Evolutionary conservation across 2,113 vertebrate genomes (phyloP), one percentile per base, ranked within the genome.

Genomic region (Merops nubicus): DNA sequence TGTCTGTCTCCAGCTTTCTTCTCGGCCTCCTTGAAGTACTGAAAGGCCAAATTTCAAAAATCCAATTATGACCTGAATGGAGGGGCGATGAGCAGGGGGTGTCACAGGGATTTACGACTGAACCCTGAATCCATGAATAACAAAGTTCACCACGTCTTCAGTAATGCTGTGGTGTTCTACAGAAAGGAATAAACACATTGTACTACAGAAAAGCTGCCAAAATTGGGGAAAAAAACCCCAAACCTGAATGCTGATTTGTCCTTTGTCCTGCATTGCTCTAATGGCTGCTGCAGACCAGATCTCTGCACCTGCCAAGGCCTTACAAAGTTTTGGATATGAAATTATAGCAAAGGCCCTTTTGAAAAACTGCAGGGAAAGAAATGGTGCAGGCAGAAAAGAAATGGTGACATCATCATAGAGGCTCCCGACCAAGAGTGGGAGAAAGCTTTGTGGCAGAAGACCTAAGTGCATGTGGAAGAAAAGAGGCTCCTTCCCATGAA

Each of bases 401-500:
- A 53, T 92, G 45, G 62, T 42, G 59, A 43, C 1, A 2, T 47
- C 36, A 38, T 14, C 43, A 36, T 9, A 63, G 22, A 23, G 2
- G 1, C 9, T 47, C 33, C 47, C 15, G 28, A 56, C 15, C 25
- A 38, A 31, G n/a, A 75, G 19, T 25, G 8, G 25, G 43, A 33
- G 11, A 13, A 42, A 54, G 14, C 17, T 0, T 4, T 6, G 6
- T 17, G 50, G 28, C 11, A 57, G 36, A 73, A 6, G 13, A n/a
- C n/a, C n/a, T n/a, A 79, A 48, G 3, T 22, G 28, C 22, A 3
- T 8, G 1, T 18, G 48, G 22, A 65, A 33, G 59, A 51, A 26
- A 64, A 34, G 4, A 57, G 6, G 6, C 4, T 62, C 18, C 11
- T 73, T 43, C 8, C 31, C 18, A 65, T 29, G 7, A 23, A 45